Percentiles rank a stretch among this genome's conserved stretches.
Evolutionary conservation across 2,113 vertebrate genomes (phyloP).

Genomic region (Anthoscopus minutus): DNA sequence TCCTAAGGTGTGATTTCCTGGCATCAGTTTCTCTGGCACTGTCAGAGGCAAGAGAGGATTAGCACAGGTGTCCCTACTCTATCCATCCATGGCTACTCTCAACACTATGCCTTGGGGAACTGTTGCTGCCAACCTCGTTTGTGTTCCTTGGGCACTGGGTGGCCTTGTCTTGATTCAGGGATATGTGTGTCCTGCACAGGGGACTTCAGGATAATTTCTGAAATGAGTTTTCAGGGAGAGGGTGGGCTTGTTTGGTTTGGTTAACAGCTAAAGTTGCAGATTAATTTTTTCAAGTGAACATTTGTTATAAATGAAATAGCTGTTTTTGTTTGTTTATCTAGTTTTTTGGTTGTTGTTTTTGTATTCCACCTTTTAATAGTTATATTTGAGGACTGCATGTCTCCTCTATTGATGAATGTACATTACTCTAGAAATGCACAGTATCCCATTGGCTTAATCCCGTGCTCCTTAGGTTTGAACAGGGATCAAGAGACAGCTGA

Average conservation of each 20-base stretch:
- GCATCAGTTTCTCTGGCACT: background rate
- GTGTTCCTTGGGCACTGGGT: background rate
- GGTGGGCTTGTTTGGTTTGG: background rate
- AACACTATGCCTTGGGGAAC: background rate
- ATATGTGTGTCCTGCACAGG: accelerated
- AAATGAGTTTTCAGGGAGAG: background rate
- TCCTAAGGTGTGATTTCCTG: background rate
- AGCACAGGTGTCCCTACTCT: background rate
- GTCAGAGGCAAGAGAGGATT: background rate
- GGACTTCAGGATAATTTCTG: background rate
- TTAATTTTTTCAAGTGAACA: background rate
- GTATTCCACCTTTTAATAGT: background rate
- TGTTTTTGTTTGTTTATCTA: background rate
- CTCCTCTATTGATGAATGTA: background rate
- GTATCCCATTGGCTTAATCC: background rate
- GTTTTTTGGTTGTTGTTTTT: background rate
- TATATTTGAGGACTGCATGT: background rate
- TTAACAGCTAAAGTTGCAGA: background rate
- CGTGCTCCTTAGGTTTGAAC: background rate
- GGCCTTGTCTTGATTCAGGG: background rate
- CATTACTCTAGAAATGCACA: background rate
- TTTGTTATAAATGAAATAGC: background rate
- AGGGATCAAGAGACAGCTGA: background rate
- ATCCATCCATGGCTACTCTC: background rate
- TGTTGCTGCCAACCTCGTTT: background rate